phyloP scores from a whole-genome alignment of 2,797 vertebrate species.

The Momotus momota region DNA sequence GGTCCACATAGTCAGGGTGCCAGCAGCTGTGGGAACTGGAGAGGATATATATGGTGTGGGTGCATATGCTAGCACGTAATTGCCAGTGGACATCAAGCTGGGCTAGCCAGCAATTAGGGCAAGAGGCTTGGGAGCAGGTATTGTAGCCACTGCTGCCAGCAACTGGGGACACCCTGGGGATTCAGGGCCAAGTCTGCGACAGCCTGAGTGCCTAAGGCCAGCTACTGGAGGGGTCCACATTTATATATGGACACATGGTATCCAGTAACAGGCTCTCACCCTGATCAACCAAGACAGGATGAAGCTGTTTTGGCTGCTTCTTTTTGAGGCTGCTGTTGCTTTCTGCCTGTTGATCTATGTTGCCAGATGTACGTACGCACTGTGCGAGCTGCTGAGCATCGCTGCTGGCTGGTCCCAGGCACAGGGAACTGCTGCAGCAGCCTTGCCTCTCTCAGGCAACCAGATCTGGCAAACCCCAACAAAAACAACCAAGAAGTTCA shows the following conservation, averaged over 20 bases:
- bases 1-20: neutral
- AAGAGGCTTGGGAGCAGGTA: neutral
- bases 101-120: neutral
- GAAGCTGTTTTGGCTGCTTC: neutral
- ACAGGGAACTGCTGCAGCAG: neutral
- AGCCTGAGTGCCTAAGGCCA: neutral
- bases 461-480: neutral
- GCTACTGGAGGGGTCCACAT: neutral
- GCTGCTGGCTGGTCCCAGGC: accelerated
- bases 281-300: neutral
- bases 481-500: neutral
- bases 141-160: neutral
- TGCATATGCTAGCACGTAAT: neutral
- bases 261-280: neutral
- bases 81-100: accelerated
- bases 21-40: neutral
- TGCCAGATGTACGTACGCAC: neutral
- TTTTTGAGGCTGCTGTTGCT: neutral
- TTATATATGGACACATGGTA: neutral
- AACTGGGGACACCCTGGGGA: neutral
- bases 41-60: accelerated
- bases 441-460: neutral
- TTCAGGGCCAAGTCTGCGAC: neutral
- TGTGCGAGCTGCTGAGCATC: neutral
- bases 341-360: neutral